Base-by-base conservation (phyloP, 2,888 invertebrate species). In the Byasa hedistus region DNA sequence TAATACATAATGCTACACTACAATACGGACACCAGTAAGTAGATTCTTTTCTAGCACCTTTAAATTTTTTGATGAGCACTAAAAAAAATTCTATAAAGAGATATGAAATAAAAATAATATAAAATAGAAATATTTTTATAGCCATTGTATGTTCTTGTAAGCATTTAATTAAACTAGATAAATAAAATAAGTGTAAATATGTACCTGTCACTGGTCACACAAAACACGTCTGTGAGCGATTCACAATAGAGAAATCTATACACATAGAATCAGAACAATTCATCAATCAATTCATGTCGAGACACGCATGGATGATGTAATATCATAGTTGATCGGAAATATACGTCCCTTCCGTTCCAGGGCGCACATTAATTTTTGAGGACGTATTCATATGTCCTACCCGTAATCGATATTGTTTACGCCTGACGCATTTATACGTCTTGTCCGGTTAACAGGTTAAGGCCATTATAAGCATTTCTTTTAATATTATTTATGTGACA, bases 1-100 rank as follows among this genome's bases (percentile, higher is more conserved):
- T 69, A 64, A 70, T 64, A 66, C 66, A 70, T 69, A 70, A 65
- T 69, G 70, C 64, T 69, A 69, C n/a, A n/a, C 68, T 69, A 69
- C 66, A 66, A 66, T 69, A 56, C 64, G 66, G 66, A 64, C 69
- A 66, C 66, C 68, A 65, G 68, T 62, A 65, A 61, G 62, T 62
- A 62, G 55, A 62, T 62, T 62, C 62, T 61, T 61, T 61, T 61
- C 61, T 61, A 58, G 39, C 56, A 70, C 66, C 68, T 69, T 69
- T 71, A 55, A 63, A 63, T 22, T 22, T 54, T 54, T 54, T 54
- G 54, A 54, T 54, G 54, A 54, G 22, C 54, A 54, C 22, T 54
- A 54, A 54, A 54, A 54, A 54, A 54, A 54, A 22, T 2, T 54
- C n/a, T 54, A 54, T 54, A 61, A 66, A 66, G 57, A 61, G 56